A percentile compares a stretch with the other conserved stretches of the same genome.
Conservation (phyloP, 2,113 vertebrate genomes). For the Apodemus speciosus region DNA sequence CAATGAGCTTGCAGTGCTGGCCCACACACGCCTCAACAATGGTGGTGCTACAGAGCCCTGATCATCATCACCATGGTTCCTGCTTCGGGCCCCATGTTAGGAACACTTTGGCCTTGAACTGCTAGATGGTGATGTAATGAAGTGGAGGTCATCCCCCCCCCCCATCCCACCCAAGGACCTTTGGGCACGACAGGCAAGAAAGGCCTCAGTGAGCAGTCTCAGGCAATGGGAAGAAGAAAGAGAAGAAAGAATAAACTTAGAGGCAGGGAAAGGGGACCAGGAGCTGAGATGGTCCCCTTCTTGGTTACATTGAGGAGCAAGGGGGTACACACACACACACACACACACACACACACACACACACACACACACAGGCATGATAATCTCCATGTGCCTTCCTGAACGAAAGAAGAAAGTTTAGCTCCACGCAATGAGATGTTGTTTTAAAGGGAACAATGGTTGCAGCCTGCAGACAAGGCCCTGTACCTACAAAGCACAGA, state of each 20-base stretch:
- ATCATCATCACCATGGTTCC: neutral
- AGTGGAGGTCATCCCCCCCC: neutral
- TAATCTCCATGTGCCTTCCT: neutral
- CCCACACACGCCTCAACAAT: neutral
- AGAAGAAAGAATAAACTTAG: neutral
- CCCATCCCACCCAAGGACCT: neutral
- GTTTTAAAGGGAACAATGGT: neutral
- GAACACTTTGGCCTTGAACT: neutral
- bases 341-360: too few relatives aligned
- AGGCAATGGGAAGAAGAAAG: neutral
- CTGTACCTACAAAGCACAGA: neutral
- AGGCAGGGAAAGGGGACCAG: neutral
- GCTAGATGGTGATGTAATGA: neutral
- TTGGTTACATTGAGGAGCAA: neutral
- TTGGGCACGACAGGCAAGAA: neutral
- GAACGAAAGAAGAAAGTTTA: neutral
- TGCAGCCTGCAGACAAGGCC: neutral
- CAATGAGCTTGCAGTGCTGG: neutral
- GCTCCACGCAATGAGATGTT: neutral
- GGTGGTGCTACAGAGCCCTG: too few relatives aligned
- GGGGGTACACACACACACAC: neutral
- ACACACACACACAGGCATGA: too few relatives aligned
- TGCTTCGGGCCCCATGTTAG: neutral
- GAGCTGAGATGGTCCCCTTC: neutral
- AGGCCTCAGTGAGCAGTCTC: neutral